These are phyloP conservation scores for Vidua macroura DNA, from an alignment of 2,113 vertebrate genomes.

Conservation along the genomic window DNA sequence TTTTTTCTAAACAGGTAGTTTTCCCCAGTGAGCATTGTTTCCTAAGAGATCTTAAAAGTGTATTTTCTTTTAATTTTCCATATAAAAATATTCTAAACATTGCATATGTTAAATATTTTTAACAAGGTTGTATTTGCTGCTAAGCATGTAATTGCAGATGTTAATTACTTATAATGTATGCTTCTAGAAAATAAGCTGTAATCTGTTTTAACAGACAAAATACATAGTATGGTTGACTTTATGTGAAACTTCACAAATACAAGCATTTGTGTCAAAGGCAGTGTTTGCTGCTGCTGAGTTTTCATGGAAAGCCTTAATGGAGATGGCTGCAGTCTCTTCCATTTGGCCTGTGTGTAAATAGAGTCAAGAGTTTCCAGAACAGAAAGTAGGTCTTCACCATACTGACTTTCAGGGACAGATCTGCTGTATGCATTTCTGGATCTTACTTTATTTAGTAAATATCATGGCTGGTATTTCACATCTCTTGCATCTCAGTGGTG, in stretches of 20 bases:
- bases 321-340: background rate
- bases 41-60: background rate
- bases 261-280: background rate
- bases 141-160: background rate
- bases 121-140: background rate
- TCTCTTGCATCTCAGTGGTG: background rate
- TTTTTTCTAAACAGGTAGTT: background rate
- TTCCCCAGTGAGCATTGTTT: background rate
- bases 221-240: background rate
- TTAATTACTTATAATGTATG: background rate
- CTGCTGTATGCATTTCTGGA: background rate
- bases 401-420: background rate
- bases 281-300: background rate
- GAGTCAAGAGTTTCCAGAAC: background rate
- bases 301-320: background rate
- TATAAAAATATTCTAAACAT: background rate
- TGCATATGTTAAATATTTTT: background rate
- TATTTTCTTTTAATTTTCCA: background rate
- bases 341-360: background rate
- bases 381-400: background rate
- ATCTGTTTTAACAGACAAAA: background rate
- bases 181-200: background rate
- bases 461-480: background rate
- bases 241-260: background rate
- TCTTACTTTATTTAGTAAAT: slow-evolving; percentile 10